Evolutionary conservation across 2,888 invertebrate species (phyloP).

Genomic region (Orthosia cruda): DNA sequence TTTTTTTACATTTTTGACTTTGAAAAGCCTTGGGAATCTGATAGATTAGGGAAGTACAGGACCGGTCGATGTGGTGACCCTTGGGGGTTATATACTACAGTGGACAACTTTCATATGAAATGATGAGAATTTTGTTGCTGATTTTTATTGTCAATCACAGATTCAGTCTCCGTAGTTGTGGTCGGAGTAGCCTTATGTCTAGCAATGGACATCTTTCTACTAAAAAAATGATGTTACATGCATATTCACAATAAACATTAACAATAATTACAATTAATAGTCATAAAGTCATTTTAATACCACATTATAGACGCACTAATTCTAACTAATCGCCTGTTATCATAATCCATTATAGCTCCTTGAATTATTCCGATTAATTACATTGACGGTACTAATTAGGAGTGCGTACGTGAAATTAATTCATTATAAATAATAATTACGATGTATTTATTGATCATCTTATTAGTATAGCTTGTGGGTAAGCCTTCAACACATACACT

Average conservation of each 20-base stretch:
- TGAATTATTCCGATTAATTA: slow-evolving; percentile 31
- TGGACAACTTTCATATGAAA: not conserved
- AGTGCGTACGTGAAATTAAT: slow-evolving; percentile 10
- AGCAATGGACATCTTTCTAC: not conserved
- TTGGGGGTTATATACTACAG: not conserved
- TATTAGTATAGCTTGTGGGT: not conserved
- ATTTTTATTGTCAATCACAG: too few relatives aligned
- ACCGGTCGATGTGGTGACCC: not conserved
- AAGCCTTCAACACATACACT: too few relatives aligned
- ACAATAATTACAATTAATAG: slow-evolving; percentile 1
- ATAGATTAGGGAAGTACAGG: too few relatives aligned
- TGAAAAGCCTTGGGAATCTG: too few relatives aligned
- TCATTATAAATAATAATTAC: slow-evolving; percentile 15
- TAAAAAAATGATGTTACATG: not conserved
- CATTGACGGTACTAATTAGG: slow-evolving; percentile 19
- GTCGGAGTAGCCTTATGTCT: not conserved
- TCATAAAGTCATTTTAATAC: slow-evolving; percentile 29
- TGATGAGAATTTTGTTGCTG: not conserved
- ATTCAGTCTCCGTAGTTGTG: too few relatives aligned
- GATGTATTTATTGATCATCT: slow-evolving; percentile 2
- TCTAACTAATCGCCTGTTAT: slow-evolving; percentile 23
- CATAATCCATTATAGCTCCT: slow-evolving; percentile 27
- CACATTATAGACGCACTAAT: slow-evolving; percentile 10
- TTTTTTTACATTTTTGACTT: too few relatives aligned
- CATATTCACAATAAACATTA: not conserved